These are phyloP conservation scores for Sesia apiformis DNA, from an alignment of 2,888 invertebrate genomes.

Conservation along the genomic window DNA sequence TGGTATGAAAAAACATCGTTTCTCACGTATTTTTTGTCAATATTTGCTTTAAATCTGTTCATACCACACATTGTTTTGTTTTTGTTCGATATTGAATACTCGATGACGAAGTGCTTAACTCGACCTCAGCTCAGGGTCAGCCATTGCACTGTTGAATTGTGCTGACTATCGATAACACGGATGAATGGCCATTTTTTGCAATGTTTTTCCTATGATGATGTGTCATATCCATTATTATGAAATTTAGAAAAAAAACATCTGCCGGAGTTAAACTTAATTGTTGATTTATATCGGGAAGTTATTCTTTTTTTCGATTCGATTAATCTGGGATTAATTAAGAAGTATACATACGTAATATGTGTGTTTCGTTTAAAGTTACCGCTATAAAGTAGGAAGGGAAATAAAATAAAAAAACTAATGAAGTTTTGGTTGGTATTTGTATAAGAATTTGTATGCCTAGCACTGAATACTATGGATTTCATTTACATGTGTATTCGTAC, in stretches of 20 bases:
- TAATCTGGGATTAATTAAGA: neutral
- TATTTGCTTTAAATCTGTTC: slow-evolving; percentile 4
- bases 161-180: slow-evolving; percentile 21
- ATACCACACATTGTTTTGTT: slow-evolving; percentile 15
- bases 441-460: too few relatives aligned
- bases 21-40: slow-evolving; percentile 17
- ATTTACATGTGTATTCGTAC: too few relatives aligned
- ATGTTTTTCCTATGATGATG: slow-evolving; percentile 28
- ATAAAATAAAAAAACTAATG: too few relatives aligned
- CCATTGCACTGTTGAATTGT: slow-evolving; percentile 24
- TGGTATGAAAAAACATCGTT: neutral
- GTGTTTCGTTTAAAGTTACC: neutral
- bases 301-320: slow-evolving; percentile 8
- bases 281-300: slow-evolving; percentile 53
- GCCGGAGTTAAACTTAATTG: slow-evolving; percentile 45
- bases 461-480: too few relatives aligned
- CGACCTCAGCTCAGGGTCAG: slow-evolving; percentile 36
- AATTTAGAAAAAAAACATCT: slow-evolving; percentile 26
- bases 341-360: neutral
- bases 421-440: too few relatives aligned
- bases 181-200: slow-evolving; percentile 27
- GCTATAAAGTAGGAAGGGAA: too few relatives aligned
- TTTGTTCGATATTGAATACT: slow-evolving; percentile 15
- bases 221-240: slow-evolving; percentile 30
- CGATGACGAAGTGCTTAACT: slow-evolving; percentile 13